Base-by-base conservation (phyloP, 2,797 vertebrate genomes). In the Mus spretus region DNA sequence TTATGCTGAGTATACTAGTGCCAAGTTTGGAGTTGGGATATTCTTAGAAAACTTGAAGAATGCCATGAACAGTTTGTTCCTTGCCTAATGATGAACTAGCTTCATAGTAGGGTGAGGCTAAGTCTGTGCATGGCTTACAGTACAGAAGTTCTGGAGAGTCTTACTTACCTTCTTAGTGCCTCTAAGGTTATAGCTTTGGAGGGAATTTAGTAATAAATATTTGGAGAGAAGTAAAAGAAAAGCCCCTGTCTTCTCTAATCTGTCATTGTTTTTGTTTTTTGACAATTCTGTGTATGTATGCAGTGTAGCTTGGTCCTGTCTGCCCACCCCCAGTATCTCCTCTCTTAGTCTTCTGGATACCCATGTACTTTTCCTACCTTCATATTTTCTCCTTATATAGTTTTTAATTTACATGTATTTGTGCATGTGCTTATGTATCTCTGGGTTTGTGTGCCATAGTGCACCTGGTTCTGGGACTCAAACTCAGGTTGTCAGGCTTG, bases 191-290 rank as follows among this genome's bases (percentile, higher is more conserved):
- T 57, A 87, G 40, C 63, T 75, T 95, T 72, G 44, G 6, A 90
- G 87, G 80, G 44, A 28, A 83, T 37, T 93, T 3, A 11, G 24
- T 82, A 89, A 22, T 90, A 90, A 65, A 70, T 44, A 22, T 74
- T 67, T 59, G 34, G 70, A 44, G 44, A 57, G 90, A 89, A 80
- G 53, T 79, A 50, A 79, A 70, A 70, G 87, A 93, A 87, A 91
- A 90, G 3, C 22, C 1, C 26, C 20, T n/a, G 9, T 61, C 10
- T 92, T 74, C 5, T 92, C 34, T 82, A 78, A 59, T n/a, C 20
- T 50, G 53, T 92, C 37, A 67, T 90, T 75, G 13, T 74, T 74
- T 70, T n/a, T 65, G 31, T 44, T 59, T 53, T 55, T 72, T 87
- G 85, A 26, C 44, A 72, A 12, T 74, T 50, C 28, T 4, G 17